Evolutionary conservation across 2,888 invertebrate species (phyloP).

Genomic region (Hecatera dysodea): DNA sequence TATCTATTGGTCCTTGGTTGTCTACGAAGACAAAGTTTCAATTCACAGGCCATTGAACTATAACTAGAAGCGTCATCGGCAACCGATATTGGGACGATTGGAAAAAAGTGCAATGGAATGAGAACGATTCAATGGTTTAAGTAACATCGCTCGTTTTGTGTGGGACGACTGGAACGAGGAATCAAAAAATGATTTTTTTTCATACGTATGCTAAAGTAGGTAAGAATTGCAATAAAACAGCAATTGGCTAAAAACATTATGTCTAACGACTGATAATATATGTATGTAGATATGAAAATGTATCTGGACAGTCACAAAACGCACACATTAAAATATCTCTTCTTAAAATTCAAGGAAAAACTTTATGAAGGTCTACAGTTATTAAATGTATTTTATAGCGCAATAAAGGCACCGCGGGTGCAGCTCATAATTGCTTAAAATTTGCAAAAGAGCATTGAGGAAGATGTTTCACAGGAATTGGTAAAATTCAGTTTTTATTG

Average conservation of each 20-base stretch:
- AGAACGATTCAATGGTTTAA: conserved; percentile 40
- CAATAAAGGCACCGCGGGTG: neutral
- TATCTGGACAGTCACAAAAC: neutral
- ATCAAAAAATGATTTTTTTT: neutral
- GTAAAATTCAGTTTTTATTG: neutral
- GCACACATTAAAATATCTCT: neutral
- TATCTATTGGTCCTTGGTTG: neutral
- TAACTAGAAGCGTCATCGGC: conserved; percentile 19
- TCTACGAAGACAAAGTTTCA: conserved; percentile 36
- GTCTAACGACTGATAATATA: neutral
- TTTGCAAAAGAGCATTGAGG: neutral
- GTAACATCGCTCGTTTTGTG: conserved; percentile 1
- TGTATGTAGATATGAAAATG: neutral
- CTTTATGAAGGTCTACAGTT: neutral
- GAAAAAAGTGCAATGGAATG: conserved; percentile 55
- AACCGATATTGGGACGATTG: conserved; percentile 40
- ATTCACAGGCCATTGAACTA: conserved; percentile 41
- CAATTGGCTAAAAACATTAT: neutral
- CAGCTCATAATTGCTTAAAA: neutral
- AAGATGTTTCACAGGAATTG: neutral
- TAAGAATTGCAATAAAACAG: too few relatives aligned
- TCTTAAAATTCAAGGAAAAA: conserved; percentile 14
- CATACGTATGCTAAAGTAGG: neutral
- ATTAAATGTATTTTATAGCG: neutral
- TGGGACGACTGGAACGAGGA: neutral